A percentile compares a stretch with the other conserved stretches of the same genome.
Evolutionary conservation across 2,888 invertebrate genomes (phyloP).

Genomic region (Linyphia triangularis): DNA sequence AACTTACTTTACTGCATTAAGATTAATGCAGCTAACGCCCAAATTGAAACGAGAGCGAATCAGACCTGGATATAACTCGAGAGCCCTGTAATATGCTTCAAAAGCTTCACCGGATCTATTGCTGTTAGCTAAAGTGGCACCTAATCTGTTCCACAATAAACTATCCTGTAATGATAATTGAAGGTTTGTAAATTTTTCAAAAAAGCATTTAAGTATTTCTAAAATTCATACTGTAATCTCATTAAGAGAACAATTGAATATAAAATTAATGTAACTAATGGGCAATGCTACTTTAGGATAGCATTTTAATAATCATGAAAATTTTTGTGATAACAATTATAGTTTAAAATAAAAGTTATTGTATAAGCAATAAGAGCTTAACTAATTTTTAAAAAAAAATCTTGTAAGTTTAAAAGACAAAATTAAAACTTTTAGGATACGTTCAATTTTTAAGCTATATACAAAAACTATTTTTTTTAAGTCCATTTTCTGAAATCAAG

Average conservation of each 20-base stretch:
- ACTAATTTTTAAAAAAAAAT: too few relatives aligned
- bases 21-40: constrained; percentile 97
- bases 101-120: constrained; percentile 97
- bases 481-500: not conserved
- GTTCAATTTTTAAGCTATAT: not conserved
- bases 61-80: constrained; percentile 95
- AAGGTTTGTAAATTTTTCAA: not conserved
- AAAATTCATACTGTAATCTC: too few relatives aligned
- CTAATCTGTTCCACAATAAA: constrained; percentile 96
- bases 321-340: too few relatives aligned
- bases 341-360: too few relatives aligned
- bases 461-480: not conserved
- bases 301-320: too few relatives aligned
- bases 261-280: too few relatives aligned
- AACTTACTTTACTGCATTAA: constrained; percentile 88
- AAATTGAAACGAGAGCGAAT: constrained; percentile 98
- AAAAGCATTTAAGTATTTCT: too few relatives aligned
- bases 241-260: too few relatives aligned
- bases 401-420: too few relatives aligned
- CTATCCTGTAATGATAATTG: constrained; percentile 85
- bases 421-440: too few relatives aligned
- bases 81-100: constrained; percentile 94
- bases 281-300: too few relatives aligned
- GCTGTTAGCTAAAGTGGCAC: constrained; percentile 98
- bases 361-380: too few relatives aligned